Evolutionary conservation across 2,888 invertebrate species (phyloP), one percentile per base, ranked within the genome.

Genomic region (Charanyca ferruginea): DNA sequence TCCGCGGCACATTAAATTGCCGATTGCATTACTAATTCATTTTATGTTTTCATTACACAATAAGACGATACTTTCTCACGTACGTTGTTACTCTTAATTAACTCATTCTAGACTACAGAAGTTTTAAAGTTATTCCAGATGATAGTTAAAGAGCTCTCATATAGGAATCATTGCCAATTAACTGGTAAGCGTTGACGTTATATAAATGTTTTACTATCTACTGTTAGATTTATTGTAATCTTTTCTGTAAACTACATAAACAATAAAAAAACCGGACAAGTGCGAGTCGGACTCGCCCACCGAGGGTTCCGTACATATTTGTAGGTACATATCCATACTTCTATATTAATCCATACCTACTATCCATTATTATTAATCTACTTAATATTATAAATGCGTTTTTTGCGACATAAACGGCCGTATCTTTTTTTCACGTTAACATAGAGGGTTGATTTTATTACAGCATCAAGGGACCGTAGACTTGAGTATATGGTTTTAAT

Each of bases 21-120:
- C 47, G n/a, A 51, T 61, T 68, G 23, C 60, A 22, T 41, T 32
- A 52, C 32, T 57, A 51, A 57, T 44, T 49, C 2, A 3, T 28
- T 42, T 55, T 22, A 49, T 18, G 11, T 20, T 13, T 35, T 38
- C 11, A 13, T 53, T 38, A 18, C 18, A 23, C 41, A 60, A 28
- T 38, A 59, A 18, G 22, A 28, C 1, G 9, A 32, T 5, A 16
- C 32, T 13, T 25, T 35, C 4, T 38, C 13, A 35, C 13, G 11
- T 13, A 35, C 13, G 11, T 13, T 13, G 35, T 2, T 35, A 11
- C 13, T 22, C 28, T 9, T 23, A 38, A 60, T 32, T 18, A 20
- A 51, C 9, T 20, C 23, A 6, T 38, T 16, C 16, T 38, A n/a
- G n/a, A n/a, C n/a, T n/a, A n/a, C n/a, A 35, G 35, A 13, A 35